Conservation (phyloP, 2,797 vertebrate genomes). For the Aythya fuligula region DNA sequence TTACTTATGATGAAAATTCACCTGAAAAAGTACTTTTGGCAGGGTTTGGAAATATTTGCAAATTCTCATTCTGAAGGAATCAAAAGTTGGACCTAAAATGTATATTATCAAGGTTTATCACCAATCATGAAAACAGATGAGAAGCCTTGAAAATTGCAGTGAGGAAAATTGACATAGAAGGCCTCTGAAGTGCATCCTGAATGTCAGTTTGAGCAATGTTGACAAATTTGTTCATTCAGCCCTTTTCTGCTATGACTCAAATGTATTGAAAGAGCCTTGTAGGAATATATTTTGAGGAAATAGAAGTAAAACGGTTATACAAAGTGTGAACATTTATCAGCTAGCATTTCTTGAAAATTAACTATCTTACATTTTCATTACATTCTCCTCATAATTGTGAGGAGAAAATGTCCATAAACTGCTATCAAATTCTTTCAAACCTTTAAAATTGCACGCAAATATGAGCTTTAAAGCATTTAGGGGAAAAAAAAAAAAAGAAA, state of each 20-base stretch:
- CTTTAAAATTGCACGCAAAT: neutral
- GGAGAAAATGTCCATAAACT: neutral
- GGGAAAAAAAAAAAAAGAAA: neutral
- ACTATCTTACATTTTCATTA: neutral
- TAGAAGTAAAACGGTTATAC: neutral
- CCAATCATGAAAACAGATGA: neutral
- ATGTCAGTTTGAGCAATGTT: slow-evolving; percentile 62
- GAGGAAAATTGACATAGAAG: neutral
- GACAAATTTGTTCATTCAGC: slow-evolving; percentile 25
- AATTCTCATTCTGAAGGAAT: neutral
- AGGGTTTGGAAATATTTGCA: neutral
- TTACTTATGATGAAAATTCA: slow-evolving; percentile 23
- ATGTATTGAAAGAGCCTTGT: neutral
- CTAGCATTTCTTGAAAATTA: neutral
- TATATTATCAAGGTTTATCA: neutral
- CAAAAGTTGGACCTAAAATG: slow-evolving; percentile 18
- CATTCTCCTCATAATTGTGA: neutral
- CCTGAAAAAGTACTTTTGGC: slow-evolving; percentile 29
- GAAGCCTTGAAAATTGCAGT: neutral
- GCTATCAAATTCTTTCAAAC: neutral
- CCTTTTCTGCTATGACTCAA: neutral
- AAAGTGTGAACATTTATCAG: neutral
- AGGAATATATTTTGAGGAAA: neutral
- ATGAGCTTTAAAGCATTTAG: neutral
- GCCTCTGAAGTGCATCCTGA: slow-evolving; percentile 38